Evolutionary conservation across 2,888 invertebrate genomes (phyloP), one percentile per base, ranked within the genome.

Genomic region (Hypena proboscidalis): DNA sequence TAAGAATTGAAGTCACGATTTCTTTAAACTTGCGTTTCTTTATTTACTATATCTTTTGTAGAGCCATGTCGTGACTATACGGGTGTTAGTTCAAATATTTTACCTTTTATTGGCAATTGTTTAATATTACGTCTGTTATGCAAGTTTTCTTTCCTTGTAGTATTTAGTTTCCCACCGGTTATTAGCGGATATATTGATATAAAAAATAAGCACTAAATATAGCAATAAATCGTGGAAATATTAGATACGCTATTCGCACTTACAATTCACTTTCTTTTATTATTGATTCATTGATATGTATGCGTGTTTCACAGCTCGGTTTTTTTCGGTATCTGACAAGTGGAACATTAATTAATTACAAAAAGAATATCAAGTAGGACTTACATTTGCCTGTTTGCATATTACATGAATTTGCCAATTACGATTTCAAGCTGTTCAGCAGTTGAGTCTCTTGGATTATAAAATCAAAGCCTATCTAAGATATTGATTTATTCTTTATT

Each of bases 191-290:
- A 27, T 7, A 10, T 27, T 13, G 14, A 27, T 14, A 14, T 14
- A 27, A 14, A 27, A 27, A 27, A 14, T 7, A 29, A 8, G 3
- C 17, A 13, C 13, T 29, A 9, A 17, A 15, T 14, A 14, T 8
- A 13, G 13, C 14, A n/a, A 13, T 26, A 26, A 14, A 26, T 32
- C 7, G 9, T 35, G 4, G 4, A 17, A 37, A 8, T 27, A 22
- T 25, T 33, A 17, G 22, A 22, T 19, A 25, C 17, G 43, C 17
- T 26, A 55, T 42, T 50, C 44, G 35, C 43, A 44, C 50, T 50
- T 51, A 29, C 43, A 44, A 51, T 50, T 52, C 51, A 51, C 68
- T 69, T 69, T 70, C 67, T 48, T 58, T 53, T 49, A 45, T 41
- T 61, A 45, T 55, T 51, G 47, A 56, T 39, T 58, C 40, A 54